Evolutionary conservation across 2,888 invertebrate species (phyloP).

Genomic region (Apamea sordens): DNA sequence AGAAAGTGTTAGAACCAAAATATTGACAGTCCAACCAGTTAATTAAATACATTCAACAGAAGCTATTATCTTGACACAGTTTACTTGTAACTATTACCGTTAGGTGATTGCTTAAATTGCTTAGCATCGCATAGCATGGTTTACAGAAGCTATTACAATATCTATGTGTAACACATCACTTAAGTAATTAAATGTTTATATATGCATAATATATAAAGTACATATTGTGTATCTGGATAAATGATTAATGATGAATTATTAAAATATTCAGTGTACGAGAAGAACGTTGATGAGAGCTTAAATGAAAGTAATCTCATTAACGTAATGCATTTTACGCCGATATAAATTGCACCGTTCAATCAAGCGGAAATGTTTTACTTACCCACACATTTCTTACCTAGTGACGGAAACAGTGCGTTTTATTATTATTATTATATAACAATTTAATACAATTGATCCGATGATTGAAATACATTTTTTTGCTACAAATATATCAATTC

Average conservation of each 20-base stretch:
- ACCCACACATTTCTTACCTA: background rate
- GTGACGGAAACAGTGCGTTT: no score
- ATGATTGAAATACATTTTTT: constrained; percentile 3
- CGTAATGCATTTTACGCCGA: constrained; percentile 44
- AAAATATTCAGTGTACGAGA: constrained; percentile 13
- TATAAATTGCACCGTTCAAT: constrained; percentile 42
- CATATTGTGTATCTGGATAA: background rate
- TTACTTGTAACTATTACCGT: no score
- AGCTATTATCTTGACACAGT: no score
- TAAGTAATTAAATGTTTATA: constrained; percentile 24
- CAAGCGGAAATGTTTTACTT: constrained; percentile 46
- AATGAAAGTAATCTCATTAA: constrained; percentile 44
- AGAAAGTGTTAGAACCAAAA: background rate
- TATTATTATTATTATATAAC: background rate
- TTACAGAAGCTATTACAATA: background rate
- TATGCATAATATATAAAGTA: background rate
- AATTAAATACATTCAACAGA: background rate
- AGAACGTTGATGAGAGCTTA: background rate
- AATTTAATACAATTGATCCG: background rate
- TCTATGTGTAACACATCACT: background rate
- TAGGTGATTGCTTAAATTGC: no score
- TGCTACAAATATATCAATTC: constrained; percentile 27
- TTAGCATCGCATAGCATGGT: no score
- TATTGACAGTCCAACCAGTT: background rate
- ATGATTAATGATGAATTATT: constrained; percentile 17